Conservation (phyloP, 2,888 invertebrate genomes). For the Drosophila antonietae region DNA sequence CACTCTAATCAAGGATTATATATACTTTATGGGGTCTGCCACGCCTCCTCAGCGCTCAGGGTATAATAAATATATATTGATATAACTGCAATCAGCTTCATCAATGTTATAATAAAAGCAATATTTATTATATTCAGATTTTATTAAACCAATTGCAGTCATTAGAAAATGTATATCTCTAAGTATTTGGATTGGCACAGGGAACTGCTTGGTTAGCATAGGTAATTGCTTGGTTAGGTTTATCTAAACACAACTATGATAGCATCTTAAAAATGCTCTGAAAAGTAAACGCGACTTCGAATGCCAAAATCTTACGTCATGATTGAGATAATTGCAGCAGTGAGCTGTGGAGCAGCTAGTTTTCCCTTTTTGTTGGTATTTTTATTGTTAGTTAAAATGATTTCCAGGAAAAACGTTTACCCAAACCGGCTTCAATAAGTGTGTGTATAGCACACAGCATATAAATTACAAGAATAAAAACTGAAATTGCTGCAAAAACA, state of each 20-base stretch:
- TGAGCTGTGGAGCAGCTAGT: constrained; percentile 14
- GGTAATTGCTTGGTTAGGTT: constrained; percentile 9
- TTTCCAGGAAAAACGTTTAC: constrained; percentile 69
- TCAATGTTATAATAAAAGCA: too few species aligned
- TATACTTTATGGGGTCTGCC: too few species aligned
- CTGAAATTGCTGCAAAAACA: constrained; percentile 77
- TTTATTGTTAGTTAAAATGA: constrained; percentile 38
- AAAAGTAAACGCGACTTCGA: constrained; percentile 31
- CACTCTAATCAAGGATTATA: too few species aligned
- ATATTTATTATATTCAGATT: too few species aligned
- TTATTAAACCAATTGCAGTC: not conserved
- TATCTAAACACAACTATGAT: constrained; percentile 32
- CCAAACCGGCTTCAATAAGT: constrained; percentile 68
- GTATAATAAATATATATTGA: too few species aligned
- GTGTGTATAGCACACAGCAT: constrained; percentile 53
- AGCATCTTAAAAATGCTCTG: constrained; percentile 53
- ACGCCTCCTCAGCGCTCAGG: too few species aligned
- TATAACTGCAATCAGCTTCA: too few species aligned
- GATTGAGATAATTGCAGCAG: constrained; percentile 55
- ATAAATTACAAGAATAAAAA: constrained; percentile 76
- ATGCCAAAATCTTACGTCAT: constrained; percentile 37
- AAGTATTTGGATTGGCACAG: not conserved
- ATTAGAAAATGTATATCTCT: not conserved
- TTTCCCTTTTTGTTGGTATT: constrained; percentile 13
- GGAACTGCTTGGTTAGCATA: too few species aligned